Evolutionary conservation across 2,797 vertebrate genomes (phyloP), one percentile per base, ranked within the genome.

Genomic region (Staurois parvus): DNA sequence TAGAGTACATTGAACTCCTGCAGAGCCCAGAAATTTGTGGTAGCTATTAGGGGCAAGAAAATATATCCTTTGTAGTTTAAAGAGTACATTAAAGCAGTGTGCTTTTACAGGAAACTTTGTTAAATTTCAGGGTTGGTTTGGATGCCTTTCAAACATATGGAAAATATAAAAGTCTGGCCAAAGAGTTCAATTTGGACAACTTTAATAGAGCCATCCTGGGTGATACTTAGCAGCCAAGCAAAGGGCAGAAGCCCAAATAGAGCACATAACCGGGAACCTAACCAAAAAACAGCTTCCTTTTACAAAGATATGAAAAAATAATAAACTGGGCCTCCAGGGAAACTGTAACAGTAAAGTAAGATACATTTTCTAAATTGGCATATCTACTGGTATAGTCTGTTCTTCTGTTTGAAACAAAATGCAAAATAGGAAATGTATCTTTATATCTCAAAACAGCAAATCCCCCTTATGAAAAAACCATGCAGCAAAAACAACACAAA

Each of bases 111-210:
- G 64, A 45, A 32, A 7, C 24, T 48, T 83, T n/a, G 9, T 45
- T 40, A 15, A 68, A 69, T 76, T 76, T 19, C 75, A 76, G 45
- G 52, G 30, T 62, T 56, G 24, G 21, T 26, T 21, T 68, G 62
- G 17, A 32, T 76, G 73, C 4, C 8, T 30, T 83, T n/a, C 24
- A 74, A 75, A 45, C 81, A 67, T 28, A 75, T 68, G 21, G 40
- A 83, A 66, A 42, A 66, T 40, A 76, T 40, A 76, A 76, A n/a
- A 56, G 28, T 56, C 66, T 84, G 45, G 32, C 82, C 42, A 67
- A 76, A 76, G 45, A 76, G 29, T 19, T 28, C 48, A 19, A 42
- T 40, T 52, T 56, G 26, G n/a, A 70, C 30, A 34, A 21, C 26
- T 32, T 68, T 37, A 76, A 37, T 21, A 21, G 1, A 48, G 17